Conservation (phyloP, 2,888 invertebrate genomes). For the Toxonevra muliebris region DNA sequence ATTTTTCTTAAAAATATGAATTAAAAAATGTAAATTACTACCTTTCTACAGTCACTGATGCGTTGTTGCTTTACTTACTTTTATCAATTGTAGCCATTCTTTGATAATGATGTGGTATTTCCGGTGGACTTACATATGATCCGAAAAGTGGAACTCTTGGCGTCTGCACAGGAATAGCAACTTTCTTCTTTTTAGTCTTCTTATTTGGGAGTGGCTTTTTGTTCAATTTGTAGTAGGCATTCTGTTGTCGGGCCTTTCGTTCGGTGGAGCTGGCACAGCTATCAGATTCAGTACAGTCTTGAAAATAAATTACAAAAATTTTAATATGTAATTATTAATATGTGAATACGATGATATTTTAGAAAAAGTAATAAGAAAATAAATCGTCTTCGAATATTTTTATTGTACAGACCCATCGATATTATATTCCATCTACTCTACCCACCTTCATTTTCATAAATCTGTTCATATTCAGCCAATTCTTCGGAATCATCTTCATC, state of each 20-base stretch:
- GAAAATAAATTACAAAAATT: background rate
- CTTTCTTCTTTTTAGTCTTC: slow-evolving; percentile 76
- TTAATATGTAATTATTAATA: no score
- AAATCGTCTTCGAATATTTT: background rate
- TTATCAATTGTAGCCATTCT: slow-evolving; percentile 61
- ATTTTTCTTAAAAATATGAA: slow-evolving; percentile 48
- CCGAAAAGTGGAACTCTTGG: slow-evolving; percentile 80
- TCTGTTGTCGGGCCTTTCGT: slow-evolving; percentile 70
- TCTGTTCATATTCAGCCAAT: slow-evolving; percentile 78
- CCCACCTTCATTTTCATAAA: slow-evolving; percentile 71
- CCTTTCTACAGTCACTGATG: background rate
- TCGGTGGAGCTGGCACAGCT: slow-evolving; percentile 75
- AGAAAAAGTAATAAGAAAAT: no score
- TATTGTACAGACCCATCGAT: background rate
- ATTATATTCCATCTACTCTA: slow-evolving; percentile 48
- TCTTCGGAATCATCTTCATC: slow-evolving; percentile 76
- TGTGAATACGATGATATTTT: no score
- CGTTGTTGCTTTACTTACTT: slow-evolving; percentile 49
- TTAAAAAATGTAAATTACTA: background rate
- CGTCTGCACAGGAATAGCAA: slow-evolving; percentile 86
- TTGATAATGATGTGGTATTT: slow-evolving; percentile 70
- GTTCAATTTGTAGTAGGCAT: slow-evolving; percentile 72
- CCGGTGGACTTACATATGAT: slow-evolving; percentile 74
- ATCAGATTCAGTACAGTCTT: slow-evolving; percentile 83
- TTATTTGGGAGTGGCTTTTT: slow-evolving; percentile 77